A percentile compares a stretch with the other conserved stretches of the same genome.
Evolutionary conservation across 2,113 vertebrate genomes (phyloP).

Genomic region (Physeter macrocephalus): DNA sequence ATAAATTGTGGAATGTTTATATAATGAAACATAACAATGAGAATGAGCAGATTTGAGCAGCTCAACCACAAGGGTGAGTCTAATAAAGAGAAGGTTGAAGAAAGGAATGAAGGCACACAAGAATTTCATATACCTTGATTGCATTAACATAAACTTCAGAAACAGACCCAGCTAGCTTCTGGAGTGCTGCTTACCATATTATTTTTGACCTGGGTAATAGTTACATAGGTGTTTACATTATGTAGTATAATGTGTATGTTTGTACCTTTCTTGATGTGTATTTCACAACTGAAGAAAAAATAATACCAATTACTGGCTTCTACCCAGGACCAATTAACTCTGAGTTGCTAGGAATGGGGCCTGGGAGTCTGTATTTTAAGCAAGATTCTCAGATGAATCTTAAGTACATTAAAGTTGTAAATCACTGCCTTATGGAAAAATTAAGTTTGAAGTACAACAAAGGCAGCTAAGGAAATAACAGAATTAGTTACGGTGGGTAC

Average conservation of each 20-base stretch:
- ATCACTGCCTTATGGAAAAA: background rate
- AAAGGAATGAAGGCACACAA: background rate
- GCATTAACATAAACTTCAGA: background rate
- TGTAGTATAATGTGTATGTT: background rate
- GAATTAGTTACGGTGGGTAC: background rate
- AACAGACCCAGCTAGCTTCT: background rate
- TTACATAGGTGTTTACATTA: background rate
- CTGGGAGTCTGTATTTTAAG: background rate
- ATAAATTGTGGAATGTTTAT: background rate
- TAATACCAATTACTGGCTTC: background rate
- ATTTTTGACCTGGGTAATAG: background rate
- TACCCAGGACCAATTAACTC: background rate
- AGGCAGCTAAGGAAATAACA: background rate
- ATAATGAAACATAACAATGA: background rate
- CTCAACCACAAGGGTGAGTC: background rate
- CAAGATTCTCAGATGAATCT: background rate
- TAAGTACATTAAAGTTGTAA: slow-evolving; percentile 4
- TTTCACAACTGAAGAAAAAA: background rate
- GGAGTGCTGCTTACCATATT: background rate
- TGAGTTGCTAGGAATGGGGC: background rate
- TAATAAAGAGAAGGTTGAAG: background rate
- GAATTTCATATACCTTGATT: background rate
- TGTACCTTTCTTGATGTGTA: background rate
- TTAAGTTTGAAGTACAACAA: background rate
- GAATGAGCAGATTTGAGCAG: background rate